phyloP scores from a whole-genome alignment of 2,113 vertebrate species.

The Ictalurus punctatus region DNA sequence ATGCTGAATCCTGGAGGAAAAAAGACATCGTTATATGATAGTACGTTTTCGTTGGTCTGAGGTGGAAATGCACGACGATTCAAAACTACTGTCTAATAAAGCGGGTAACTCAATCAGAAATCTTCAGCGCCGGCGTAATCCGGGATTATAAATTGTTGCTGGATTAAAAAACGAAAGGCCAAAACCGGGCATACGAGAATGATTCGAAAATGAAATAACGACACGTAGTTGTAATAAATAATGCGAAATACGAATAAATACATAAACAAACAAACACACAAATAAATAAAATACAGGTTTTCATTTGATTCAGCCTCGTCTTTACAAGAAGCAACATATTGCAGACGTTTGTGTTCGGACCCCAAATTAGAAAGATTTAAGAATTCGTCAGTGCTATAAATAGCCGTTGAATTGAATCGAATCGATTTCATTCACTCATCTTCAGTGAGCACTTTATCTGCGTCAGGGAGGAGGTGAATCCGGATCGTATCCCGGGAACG shows the following conservation, averaged over 20 bases:
- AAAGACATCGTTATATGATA: not conserved
- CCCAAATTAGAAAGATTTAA: too few relatives aligned
- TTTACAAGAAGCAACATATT: not conserved
- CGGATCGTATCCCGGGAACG: not conserved
- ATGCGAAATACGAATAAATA: not conserved
- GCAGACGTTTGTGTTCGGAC: too few relatives aligned
- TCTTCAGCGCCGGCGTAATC: not conserved
- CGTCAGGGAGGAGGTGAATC: not conserved
- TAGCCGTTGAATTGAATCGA: too few relatives aligned
- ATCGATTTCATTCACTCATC: not conserved
- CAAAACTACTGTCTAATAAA: not conserved
- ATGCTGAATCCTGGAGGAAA: not conserved
- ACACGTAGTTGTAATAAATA: not conserved
- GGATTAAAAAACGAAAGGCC: too few relatives aligned
- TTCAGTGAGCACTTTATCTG: not conserved
- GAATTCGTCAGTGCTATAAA: too few relatives aligned
- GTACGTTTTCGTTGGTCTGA: too few relatives aligned
- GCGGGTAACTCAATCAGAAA: not conserved
- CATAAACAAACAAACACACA: too few relatives aligned
- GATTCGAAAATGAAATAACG: not conserved
- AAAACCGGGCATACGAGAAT: too few relatives aligned
- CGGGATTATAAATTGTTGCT: too few relatives aligned
- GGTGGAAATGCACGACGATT: too few relatives aligned
- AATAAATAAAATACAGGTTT: too few relatives aligned
- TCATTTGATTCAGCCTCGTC: too few relatives aligned